A percentile compares a stretch with the other conserved stretches of the same genome.
Evolutionary conservation across 2,888 invertebrate species (phyloP).

Genomic region (Cremastinae sp.): DNA sequence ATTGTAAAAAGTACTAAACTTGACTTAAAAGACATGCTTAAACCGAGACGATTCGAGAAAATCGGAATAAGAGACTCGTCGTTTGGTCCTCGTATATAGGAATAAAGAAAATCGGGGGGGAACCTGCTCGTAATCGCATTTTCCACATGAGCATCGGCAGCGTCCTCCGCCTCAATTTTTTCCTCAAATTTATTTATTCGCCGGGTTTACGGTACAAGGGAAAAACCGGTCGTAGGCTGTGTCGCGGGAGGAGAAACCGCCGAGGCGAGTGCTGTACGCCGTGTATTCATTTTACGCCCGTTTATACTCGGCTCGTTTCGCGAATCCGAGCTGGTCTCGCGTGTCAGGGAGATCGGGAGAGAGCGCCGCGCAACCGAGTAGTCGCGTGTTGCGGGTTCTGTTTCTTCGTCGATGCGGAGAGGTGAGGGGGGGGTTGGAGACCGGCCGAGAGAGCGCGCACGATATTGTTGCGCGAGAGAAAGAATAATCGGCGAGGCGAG

Average conservation of each 20-base stretch:
- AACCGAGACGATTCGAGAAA: slow-evolving; percentile 26
- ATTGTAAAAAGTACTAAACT: too few species aligned
- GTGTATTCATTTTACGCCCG: slow-evolving; percentile 37
- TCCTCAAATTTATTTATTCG: too few species aligned
- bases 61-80: slow-evolving; percentile 57
- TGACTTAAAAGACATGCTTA: not conserved
- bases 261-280: slow-evolving; percentile 7
- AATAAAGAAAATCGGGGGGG: not conserved
- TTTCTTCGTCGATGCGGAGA: slow-evolving; percentile 10
- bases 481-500: too few species aligned
- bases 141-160: too few species aligned
- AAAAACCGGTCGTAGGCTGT: too few species aligned
- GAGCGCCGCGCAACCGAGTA: slow-evolving; percentile 5
- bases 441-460: not conserved
- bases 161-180: too few species aligned
- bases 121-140: too few species aligned
- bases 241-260: not conserved
- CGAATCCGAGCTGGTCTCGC: slow-evolving; percentile 25
- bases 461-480: too few species aligned
- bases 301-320: slow-evolving; percentile 35
- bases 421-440: slow-evolving; percentile 13
- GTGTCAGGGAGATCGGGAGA: slow-evolving; percentile 2
- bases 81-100: slow-evolving; percentile 12
- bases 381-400: not conserved
- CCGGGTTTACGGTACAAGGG: too few species aligned